Conservation (phyloP, 1,140 invertebrate species). For the Aculops lycopersici region DNA sequence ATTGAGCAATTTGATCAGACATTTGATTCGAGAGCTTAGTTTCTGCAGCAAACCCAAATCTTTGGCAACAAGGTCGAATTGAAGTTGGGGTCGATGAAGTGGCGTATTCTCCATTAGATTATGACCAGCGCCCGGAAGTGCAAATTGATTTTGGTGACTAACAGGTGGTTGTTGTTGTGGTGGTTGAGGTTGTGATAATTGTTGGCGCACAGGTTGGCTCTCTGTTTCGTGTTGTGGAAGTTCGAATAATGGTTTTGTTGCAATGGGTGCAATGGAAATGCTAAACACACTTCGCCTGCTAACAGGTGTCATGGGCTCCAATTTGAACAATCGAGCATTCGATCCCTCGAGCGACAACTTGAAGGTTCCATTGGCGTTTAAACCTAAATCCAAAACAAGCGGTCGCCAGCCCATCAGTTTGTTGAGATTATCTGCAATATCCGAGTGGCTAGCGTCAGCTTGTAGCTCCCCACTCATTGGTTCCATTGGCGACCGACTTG, state of each 20-base stretch:
- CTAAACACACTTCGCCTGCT: neutral
- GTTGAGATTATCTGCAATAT: too few species aligned
- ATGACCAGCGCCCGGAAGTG: too few species aligned
- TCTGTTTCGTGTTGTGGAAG: neutral
- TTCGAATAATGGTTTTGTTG: neutral
- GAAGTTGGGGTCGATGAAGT: too few species aligned
- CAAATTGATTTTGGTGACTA: too few species aligned
- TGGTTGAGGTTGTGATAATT: too few species aligned
- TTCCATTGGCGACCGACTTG: too few species aligned
- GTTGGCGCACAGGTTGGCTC: too few species aligned
- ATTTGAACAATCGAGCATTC: neutral
- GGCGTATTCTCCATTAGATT: too few species aligned
- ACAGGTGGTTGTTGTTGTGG: too few species aligned
- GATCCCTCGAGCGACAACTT: neutral
- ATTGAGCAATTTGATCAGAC: constrained; percentile 46
- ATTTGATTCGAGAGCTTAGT: constrained; percentile 28
- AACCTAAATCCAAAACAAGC: neutral
- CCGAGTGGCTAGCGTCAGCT: too few species aligned
- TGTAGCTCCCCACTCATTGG: too few species aligned
- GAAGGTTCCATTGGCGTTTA: neutral
- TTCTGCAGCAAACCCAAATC: neutral
- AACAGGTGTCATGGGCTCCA: neutral
- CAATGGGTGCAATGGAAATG: neutral
- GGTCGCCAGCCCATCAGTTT: too few species aligned
- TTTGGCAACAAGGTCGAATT: neutral